Conservation (phyloP, 2,113 vertebrate genomes). For the crab-eating macaque (Macaca fascicularis) region DNA sequence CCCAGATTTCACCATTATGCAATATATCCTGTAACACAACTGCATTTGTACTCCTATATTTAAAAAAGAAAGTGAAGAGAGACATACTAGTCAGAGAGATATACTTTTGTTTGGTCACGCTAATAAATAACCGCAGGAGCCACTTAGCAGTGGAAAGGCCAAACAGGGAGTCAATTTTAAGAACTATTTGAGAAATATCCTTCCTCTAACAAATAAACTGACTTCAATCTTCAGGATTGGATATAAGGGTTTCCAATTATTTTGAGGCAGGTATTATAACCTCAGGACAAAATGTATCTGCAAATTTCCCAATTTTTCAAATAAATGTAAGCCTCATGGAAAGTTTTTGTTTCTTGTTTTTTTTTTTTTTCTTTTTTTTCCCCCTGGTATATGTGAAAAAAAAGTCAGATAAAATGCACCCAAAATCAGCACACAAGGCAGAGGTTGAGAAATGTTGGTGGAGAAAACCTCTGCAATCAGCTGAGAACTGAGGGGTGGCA, state of each 20-base stretch:
- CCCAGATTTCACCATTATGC: too few species aligned
- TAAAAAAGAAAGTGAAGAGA: neutral
- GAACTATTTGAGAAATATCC: neutral
- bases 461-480: neutral
- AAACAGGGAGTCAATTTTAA: neutral
- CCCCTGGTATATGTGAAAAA: neutral
- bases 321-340: neutral
- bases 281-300: neutral
- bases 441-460: accelerated
- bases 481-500: too few species aligned
- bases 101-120: neutral
- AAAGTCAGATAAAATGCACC: neutral
- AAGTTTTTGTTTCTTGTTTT: neutral
- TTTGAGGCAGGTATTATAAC: neutral
- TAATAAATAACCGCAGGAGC: neutral
- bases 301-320: neutral
- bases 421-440: neutral
- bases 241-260: neutral
- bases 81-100: neutral
- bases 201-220: neutral
- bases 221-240: neutral
- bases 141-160: neutral
- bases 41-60: too few species aligned
- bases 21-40: too few species aligned
- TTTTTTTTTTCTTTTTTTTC: neutral